Base-by-base conservation (phyloP, 2,113 vertebrate species). In the Chiloscyllium plagiosum region DNA sequence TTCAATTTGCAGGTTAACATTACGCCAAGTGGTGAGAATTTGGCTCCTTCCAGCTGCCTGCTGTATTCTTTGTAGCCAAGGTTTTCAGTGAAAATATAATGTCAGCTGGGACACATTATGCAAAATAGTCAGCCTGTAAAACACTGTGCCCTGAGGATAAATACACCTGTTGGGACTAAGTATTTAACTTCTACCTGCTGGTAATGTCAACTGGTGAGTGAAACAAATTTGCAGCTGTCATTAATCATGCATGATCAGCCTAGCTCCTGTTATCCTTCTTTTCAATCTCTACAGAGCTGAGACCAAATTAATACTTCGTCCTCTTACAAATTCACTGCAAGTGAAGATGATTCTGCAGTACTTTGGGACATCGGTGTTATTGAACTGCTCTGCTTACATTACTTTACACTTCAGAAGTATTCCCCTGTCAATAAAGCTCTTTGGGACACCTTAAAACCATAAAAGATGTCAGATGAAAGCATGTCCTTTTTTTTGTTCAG, bases 121-220 rank as follows among this genome's bases (percentile, higher is more conserved):
- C 33, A 93, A 68, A 93, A 68, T 93, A 93, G 61, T 33, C 65
- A 65, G 61, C 89, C 89, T 93, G 89, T 37, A 37, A 68, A 65
- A 93, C 61, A 68, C n/a, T 37, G 89, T 93, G 89, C 89, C 65
- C 66, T 93, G 89, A 61, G 89, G 89, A 93, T 93, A 93, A 61
- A 93, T 66, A 65, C 61, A 42, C 61, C 19, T 66, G 29, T 93
- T 93, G 61, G 89, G 29, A 66, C 56, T 66, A 93, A 93, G 65
- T 92, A 92, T 92, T 93, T 93, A 93, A 93, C 89, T 68, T 93
- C 37, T 93, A 37, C 89, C 89, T n/a, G 19, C n/a, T 66, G 89
- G 61, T 92, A 93, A 93, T 93, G 89, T 93, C 33, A 93, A 66
- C 61, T 37, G 33, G 80, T 83, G 33, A 93, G 61, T 68, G 89